Evolutionary conservation across 2,113 vertebrate species (phyloP).

Genomic region (Lepus americanus): DNA sequence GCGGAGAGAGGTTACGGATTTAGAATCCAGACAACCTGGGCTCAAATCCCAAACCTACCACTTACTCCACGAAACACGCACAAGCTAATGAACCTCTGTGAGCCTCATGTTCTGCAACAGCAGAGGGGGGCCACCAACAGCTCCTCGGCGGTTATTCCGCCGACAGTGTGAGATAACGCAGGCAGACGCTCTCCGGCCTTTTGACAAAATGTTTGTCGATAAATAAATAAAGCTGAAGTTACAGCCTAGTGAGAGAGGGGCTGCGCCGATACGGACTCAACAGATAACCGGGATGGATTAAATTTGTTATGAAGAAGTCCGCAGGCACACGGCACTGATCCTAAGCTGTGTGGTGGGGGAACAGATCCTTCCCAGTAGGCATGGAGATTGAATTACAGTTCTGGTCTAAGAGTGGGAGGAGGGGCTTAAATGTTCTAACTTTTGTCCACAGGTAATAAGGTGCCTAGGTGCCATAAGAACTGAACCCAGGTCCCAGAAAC

Average conservation of each 20-base stretch:
- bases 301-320: not conserved
- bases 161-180: not conserved
- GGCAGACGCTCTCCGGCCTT: not conserved
- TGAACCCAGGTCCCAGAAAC: not conserved
- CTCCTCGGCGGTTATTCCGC: not conserved
- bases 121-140: not conserved
- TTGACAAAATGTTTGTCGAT: conserved; percentile 29
- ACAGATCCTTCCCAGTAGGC: not conserved
- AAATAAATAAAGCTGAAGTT: conserved; percentile 37
- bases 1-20: conserved; percentile 21
- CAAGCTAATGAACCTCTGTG: conserved; percentile 31
- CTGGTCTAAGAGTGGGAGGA: not conserved
- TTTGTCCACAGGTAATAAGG: not conserved
- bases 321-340: not conserved
- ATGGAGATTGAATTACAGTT: not conserved
- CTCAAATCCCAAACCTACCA: conserved; percentile 68
- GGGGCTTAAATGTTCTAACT: not conserved
- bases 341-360: not conserved
- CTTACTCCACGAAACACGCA: conserved; percentile 14
- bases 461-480: not conserved
- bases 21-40: conserved; percentile 15
- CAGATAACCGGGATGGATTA: not conserved
- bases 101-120: not conserved
- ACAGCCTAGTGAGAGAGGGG: not conserved
- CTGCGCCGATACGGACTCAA: not conserved